Conservation (phyloP, 2,888 invertebrate genomes). For the Heteropelma amictum region DNA sequence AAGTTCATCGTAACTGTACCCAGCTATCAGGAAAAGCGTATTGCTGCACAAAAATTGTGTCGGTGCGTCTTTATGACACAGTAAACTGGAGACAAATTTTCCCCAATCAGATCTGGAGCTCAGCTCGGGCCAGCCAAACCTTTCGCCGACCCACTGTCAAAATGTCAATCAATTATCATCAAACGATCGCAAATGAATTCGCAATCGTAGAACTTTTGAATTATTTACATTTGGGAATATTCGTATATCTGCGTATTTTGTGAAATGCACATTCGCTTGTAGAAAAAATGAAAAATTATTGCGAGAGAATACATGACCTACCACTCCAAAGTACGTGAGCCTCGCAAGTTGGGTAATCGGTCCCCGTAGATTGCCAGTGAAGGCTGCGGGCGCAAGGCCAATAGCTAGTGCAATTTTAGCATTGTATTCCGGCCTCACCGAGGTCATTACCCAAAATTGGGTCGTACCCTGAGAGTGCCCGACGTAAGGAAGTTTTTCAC, state of each 20-base stretch:
- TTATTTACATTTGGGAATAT: too few relatives aligned
- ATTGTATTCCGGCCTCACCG: slow-evolving; percentile 72
- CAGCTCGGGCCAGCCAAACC: slow-evolving; percentile 74
- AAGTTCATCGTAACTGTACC: slow-evolving; percentile 66
- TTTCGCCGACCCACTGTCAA: slow-evolving; percentile 73
- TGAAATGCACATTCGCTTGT: background rate
- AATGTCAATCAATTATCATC: background rate
- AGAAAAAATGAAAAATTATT: background rate
- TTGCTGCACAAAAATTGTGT: slow-evolving; percentile 71
- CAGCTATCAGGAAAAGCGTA: slow-evolving; percentile 67
- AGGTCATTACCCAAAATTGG: slow-evolving; percentile 75
- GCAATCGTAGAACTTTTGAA: too few relatives aligned
- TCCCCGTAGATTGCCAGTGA: slow-evolving; percentile 72
- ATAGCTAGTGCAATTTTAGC: slow-evolving; percentile 70
- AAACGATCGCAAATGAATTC: background rate
- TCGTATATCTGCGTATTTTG: background rate
- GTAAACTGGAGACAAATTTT: slow-evolving; percentile 70
- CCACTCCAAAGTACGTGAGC: slow-evolving; percentile 74
- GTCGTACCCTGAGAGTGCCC: slow-evolving; percentile 82
- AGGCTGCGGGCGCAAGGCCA: slow-evolving; percentile 75
- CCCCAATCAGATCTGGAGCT: slow-evolving; percentile 71
- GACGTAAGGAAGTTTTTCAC: slow-evolving; percentile 78
- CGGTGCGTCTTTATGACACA: slow-evolving; percentile 68
- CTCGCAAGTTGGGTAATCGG: slow-evolving; percentile 71
- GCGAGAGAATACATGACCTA: slow-evolving; percentile 61